phyloP scores from a whole-genome alignment of 1,140 invertebrate genomes.

The Danaus plexippus region DNA sequence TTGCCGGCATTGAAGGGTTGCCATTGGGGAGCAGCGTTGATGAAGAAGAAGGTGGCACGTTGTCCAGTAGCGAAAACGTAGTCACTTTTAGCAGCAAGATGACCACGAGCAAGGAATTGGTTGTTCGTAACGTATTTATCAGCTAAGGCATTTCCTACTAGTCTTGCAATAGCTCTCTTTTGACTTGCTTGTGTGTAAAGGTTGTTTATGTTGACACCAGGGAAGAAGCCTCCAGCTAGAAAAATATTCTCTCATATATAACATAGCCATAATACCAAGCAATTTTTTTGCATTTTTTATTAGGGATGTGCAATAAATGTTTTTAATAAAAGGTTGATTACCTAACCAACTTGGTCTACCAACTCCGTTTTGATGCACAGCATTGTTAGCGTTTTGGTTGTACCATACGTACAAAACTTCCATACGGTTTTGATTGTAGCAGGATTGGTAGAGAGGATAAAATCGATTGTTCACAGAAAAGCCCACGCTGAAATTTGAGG shows the following conservation, averaged over 20 bases:
- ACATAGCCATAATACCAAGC: too few species aligned
- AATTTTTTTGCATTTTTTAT: too few species aligned
- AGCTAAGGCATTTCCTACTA: slow-evolving; percentile 42
- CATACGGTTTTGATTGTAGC: slow-evolving; percentile 47
- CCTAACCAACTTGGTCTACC: slow-evolving; percentile 50
- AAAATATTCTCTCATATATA: slow-evolving; percentile 5
- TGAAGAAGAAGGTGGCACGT: slow-evolving; percentile 77
- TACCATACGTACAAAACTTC: slow-evolving; percentile 59
- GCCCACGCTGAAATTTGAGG: slow-evolving; percentile 34
- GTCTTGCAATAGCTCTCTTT: slow-evolving; percentile 32
- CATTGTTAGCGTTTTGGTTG: slow-evolving; percentile 38
- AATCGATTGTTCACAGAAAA: slow-evolving; percentile 45
- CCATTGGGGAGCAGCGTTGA: slow-evolving; percentile 78
- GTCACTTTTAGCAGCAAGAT: slow-evolving; percentile 79
- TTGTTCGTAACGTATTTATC: slow-evolving; percentile 44
- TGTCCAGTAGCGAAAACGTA: slow-evolving; percentile 76
- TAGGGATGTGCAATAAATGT: too few species aligned
- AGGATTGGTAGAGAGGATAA: slow-evolving; percentile 50
- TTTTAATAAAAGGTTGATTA: slow-evolving; percentile 16
- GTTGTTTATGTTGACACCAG: slow-evolving; percentile 45
- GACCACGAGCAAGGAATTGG: slow-evolving; percentile 74
- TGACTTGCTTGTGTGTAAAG: slow-evolving; percentile 53
- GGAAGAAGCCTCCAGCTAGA: slow-evolving; percentile 51
- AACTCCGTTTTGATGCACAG: slow-evolving; percentile 50
- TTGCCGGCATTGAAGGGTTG: slow-evolving; percentile 77